Conservation (phyloP, 1,140 invertebrate genomes). For the Ctenoplectra terminalis region DNA sequence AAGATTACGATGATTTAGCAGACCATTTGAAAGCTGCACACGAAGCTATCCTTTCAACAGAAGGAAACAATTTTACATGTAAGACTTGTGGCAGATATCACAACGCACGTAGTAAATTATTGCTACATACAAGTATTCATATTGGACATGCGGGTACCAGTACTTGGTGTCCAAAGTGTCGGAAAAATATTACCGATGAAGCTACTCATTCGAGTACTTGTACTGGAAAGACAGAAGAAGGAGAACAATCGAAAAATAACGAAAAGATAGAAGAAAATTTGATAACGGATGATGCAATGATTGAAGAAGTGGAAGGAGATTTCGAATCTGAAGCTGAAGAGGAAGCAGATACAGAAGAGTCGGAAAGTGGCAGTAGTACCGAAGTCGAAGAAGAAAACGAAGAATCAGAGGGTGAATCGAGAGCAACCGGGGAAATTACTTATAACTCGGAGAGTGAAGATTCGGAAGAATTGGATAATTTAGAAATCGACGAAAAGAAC, state of each 20-base stretch:
- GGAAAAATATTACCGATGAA: slow-evolving; percentile 75
- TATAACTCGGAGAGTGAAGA: slow-evolving; percentile 69
- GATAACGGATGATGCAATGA: slow-evolving; percentile 68
- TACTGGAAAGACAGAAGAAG: slow-evolving; percentile 65
- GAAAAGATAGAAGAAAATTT: slow-evolving; percentile 69
- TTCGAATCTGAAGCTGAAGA: slow-evolving; percentile 74
- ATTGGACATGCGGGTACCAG: slow-evolving; percentile 81
- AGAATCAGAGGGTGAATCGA: slow-evolving; percentile 59
- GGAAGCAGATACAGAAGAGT: slow-evolving; percentile 56
- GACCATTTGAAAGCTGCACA: slow-evolving; percentile 84
- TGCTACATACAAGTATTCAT: slow-evolving; percentile 85
- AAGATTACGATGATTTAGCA: slow-evolving; percentile 82
- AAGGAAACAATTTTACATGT: slow-evolving; percentile 85
- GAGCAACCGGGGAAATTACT: slow-evolving; percentile 46
- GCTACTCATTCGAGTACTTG: slow-evolving; percentile 75
- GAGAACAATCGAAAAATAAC: slow-evolving; percentile 64
- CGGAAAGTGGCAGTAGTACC: slow-evolving; percentile 35
- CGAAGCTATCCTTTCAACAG: slow-evolving; percentile 82
- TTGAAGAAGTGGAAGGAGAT: slow-evolving; percentile 67
- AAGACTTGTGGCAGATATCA: slow-evolving; percentile 84
- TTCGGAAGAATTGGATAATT: slow-evolving; percentile 73
- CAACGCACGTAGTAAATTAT: slow-evolving; percentile 85
- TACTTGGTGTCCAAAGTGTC: slow-evolving; percentile 75
- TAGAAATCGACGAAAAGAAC: slow-evolving; percentile 65
- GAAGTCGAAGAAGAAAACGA: slow-evolving; percentile 59